phyloP scores from a whole-genome alignment of 2,113 vertebrate species.

The Felis chaus region DNA sequence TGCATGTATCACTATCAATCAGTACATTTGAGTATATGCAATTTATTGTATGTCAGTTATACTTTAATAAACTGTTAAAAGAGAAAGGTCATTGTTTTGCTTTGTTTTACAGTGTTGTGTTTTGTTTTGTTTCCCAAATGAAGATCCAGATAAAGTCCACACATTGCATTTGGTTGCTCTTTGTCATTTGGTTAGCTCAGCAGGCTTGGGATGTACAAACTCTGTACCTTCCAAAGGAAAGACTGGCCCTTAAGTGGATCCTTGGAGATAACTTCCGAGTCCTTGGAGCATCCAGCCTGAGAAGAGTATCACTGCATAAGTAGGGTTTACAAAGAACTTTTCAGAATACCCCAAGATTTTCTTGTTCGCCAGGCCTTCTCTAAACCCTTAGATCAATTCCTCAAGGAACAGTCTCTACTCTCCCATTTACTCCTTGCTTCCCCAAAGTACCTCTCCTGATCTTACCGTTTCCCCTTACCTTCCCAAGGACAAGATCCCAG shows the following conservation, averaged over 20 bases:
- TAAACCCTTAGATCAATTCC: neutral
- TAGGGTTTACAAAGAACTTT: neutral
- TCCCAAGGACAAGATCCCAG: neutral
- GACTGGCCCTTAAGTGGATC: neutral
- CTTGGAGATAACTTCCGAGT: neutral
- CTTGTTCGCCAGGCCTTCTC: neutral
- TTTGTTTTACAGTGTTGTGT: constrained; percentile 19
- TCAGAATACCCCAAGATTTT: neutral
- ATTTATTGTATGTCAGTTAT: neutral
- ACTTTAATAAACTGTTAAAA: neutral
- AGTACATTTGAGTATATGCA: neutral
- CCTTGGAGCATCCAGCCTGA: neutral
- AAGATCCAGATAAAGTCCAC: neutral
- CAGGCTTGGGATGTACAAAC: neutral
- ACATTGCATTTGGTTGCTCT: neutral
- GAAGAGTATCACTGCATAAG: neutral
- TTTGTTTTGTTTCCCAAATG: neutral
- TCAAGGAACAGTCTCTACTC: neutral
- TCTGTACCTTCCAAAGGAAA: neutral
- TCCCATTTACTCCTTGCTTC: neutral
- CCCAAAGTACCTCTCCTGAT: neutral
- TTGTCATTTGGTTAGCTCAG: neutral
- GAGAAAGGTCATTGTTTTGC: neutral
- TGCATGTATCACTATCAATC: neutral
- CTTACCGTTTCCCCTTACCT: neutral